These are phyloP conservation scores for Boulengerochromis microlepis DNA, from an alignment of 2,113 vertebrate species.

Conservation along the genomic window DNA sequence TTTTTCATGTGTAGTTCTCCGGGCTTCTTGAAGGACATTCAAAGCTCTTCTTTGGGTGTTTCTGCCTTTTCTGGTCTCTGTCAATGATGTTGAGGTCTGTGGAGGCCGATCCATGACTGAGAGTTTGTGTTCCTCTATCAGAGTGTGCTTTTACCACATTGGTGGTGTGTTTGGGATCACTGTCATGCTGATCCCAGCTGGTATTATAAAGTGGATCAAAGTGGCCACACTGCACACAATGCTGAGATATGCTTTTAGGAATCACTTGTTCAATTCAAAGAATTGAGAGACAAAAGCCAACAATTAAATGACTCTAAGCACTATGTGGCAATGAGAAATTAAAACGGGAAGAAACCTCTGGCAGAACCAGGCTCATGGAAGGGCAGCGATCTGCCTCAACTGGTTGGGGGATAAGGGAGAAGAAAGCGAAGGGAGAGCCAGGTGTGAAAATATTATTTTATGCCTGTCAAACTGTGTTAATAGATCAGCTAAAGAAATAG, in stretches of 20 bases:
- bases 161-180: accelerated
- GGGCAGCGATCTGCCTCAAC: accelerated
- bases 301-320: neutral
- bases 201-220: neutral
- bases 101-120: neutral
- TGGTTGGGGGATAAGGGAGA: accelerated
- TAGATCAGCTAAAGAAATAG: accelerated
- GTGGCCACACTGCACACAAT: neutral
- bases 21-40: neutral
- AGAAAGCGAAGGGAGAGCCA: neutral
- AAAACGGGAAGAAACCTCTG: accelerated
- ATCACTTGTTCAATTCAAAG: neutral
- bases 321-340: neutral
- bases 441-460: neutral
- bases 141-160: neutral
- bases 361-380: neutral
- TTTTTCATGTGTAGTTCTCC: neutral
- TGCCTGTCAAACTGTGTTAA: neutral
- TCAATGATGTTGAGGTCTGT: neutral
- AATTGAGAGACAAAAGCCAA: neutral
- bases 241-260: neutral
- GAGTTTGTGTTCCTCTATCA: neutral
- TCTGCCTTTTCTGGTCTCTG: neutral
- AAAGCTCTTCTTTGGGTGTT: neutral
- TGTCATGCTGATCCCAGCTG: neutral